Evolutionary conservation across 2,797 vertebrate genomes (phyloP).

Genomic region (Pipistrellus kuhlii): DNA sequence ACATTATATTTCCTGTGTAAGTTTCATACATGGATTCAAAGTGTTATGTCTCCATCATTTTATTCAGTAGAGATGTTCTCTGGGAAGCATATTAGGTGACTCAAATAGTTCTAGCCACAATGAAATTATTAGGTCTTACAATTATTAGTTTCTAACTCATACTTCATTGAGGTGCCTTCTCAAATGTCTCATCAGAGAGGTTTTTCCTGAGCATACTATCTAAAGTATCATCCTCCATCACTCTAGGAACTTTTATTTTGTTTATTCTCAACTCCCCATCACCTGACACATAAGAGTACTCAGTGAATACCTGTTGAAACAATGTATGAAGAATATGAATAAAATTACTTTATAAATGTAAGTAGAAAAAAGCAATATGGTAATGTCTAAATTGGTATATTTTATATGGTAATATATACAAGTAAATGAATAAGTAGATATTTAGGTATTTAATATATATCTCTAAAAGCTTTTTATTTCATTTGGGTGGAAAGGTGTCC

Average conservation of each 20-base stretch:
- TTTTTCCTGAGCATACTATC: neutral
- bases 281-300: neutral
- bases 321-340: neutral
- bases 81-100: neutral
- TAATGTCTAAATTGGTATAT: neutral
- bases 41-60: neutral
- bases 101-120: neutral
- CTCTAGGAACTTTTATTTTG: constrained; percentile 15
- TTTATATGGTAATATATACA: neutral
- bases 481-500: neutral
- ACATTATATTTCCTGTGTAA: neutral
- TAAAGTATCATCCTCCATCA: neutral
- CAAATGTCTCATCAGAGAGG: constrained; percentile 2
- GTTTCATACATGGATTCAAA: neutral
- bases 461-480: neutral
- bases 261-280: neutral
- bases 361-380: neutral
- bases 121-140: neutral
- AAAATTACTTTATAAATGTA: constrained; percentile 25
- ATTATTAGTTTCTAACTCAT: neutral
- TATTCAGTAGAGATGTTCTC: neutral
- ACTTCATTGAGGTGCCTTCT: constrained; percentile 7
- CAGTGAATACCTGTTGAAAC: constrained; percentile 17
- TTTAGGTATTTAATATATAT: neutral
- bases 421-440: neutral